Evolutionary conservation across 23 tunicate genomes (phyloP).

Genomic region (Ciona savignyi): DNA sequence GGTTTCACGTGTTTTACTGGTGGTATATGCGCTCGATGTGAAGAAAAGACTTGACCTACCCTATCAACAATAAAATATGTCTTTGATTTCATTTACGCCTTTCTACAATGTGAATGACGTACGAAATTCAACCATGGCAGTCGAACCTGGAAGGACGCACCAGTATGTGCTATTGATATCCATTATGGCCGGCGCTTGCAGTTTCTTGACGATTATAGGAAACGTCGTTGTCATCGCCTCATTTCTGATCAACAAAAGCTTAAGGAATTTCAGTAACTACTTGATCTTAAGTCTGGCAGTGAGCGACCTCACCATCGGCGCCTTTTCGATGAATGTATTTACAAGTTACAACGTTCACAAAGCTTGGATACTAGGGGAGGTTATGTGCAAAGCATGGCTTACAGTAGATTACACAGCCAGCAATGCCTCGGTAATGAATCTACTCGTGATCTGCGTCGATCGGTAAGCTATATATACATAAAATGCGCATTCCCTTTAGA

Average conservation of each 20-base stretch:
- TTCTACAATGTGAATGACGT: neutral
- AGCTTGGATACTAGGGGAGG: slow-evolving; percentile 61
- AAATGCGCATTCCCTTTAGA: too few relatives aligned
- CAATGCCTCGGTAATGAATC: slow-evolving; percentile 83
- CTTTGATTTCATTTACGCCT: neutral
- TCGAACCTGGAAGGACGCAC: neutral
- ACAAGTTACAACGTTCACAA: slow-evolving; percentile 59
- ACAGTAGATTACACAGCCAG: slow-evolving; percentile 83
- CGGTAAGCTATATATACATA: slow-evolving; percentile 22
- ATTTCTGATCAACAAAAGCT: slow-evolving; percentile 53
- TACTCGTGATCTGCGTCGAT: slow-evolving; percentile 81
- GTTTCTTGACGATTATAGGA: slow-evolving; percentile 66
- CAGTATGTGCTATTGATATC: slow-evolving; percentile 7
- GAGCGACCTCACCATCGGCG: slow-evolving; percentile 81
- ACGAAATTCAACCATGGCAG: neutral
- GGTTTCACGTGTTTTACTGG: too few relatives aligned
- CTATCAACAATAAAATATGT: neutral
- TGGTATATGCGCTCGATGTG: too few relatives aligned
- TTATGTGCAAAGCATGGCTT: slow-evolving; percentile 90
- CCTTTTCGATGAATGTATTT: slow-evolving; percentile 84
- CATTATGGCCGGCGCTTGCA: slow-evolving; percentile 52
- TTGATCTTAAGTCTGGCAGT: slow-evolving; percentile 81
- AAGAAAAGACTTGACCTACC: too few relatives aligned
- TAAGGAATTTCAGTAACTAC: slow-evolving; percentile 83
- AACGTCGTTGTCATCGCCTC: slow-evolving; percentile 74